Evolutionary conservation across 1,140 invertebrate species (phyloP), one percentile per base, ranked within the genome.

Genomic region (Trichoplusia ni): DNA sequence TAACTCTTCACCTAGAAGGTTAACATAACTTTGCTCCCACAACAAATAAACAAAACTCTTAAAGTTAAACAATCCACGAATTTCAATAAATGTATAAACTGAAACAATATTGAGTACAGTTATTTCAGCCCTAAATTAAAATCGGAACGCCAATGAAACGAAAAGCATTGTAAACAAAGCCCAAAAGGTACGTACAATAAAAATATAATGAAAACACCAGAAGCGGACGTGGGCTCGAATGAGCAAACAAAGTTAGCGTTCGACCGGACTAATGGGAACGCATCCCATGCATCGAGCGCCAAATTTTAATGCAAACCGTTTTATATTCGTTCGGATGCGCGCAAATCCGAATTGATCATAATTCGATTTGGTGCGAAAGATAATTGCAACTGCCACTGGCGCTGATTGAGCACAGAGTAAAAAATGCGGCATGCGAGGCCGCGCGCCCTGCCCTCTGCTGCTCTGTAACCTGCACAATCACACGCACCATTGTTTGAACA

Each of bases 311-410:
- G 84, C 86, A 90, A 90, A 90, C 86, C 86, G 86, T 91, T 90
- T 90, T 89, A 89, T 86, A 89, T 90, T 88, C 88, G 86, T 82
- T 75, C 83, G 81, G 79, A 89, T 89, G 79, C 83, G 82, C 82
- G 79, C 89, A 90, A 91, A 90, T 91, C 86, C 84, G 89, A 90
- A 91, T 90, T 90, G 90, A 91, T 91, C 89, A 88, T 90, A 91
- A 90, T 88, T 83, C 84, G 86, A 91, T 91, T 90, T 90, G 79
- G 70, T 82, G 70, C 76, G 65, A 86, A 81, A 81, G 88, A 90
- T 90, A 90, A 90, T 90, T 90, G 88, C 88, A 89, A 89, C 86
- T 89, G 88, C 86, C 86, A 88, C 86, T 79, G 82, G 81, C 82
- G 81, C 84, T 90, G 88, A 90, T 90, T 90, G 88, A 82, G 80